Conservation (phyloP, 2,113 vertebrate species). For the Physeter macrocephalus region DNA sequence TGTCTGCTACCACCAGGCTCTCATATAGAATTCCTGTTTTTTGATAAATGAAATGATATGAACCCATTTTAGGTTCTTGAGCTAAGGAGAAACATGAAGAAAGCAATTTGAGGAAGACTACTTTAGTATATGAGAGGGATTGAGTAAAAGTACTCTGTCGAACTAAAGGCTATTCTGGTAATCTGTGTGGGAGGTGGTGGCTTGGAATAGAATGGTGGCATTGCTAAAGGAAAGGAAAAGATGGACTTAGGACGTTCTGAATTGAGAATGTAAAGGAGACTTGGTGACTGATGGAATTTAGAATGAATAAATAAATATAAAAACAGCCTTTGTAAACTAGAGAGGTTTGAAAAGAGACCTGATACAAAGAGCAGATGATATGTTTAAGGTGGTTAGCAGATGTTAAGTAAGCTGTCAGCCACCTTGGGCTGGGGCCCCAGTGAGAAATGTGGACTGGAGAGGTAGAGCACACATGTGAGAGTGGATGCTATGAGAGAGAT, state of each 20-base stretch:
- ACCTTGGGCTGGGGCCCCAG: not conserved
- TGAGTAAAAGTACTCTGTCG: not conserved
- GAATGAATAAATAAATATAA: not conserved
- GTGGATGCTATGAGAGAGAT: not conserved
- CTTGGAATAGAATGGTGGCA: not conserved
- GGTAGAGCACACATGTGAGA: not conserved
- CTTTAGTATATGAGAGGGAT: not conserved
- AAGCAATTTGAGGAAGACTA: not conserved
- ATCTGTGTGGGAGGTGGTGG: not conserved
- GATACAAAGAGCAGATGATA: not conserved
- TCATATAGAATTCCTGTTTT: not conserved
- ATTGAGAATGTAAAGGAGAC: not conserved
- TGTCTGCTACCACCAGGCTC: not conserved
- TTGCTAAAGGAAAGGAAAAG: not conserved
- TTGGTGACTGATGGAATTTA: not conserved
- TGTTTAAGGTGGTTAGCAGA: not conserved
- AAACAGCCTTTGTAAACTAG: not conserved
- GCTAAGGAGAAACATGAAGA: not conserved
- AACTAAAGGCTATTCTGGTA: not conserved
- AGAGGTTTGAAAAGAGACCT: not conserved
- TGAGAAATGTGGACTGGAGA: not conserved
- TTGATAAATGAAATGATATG: not conserved
- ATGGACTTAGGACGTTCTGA: not conserved
- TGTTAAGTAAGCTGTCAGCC: not conserved
- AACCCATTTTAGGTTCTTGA: constrained; percentile 9